phyloP scores from a whole-genome alignment of 2,797 vertebrate genomes.

The Leptoclinus maculatus region DNA sequence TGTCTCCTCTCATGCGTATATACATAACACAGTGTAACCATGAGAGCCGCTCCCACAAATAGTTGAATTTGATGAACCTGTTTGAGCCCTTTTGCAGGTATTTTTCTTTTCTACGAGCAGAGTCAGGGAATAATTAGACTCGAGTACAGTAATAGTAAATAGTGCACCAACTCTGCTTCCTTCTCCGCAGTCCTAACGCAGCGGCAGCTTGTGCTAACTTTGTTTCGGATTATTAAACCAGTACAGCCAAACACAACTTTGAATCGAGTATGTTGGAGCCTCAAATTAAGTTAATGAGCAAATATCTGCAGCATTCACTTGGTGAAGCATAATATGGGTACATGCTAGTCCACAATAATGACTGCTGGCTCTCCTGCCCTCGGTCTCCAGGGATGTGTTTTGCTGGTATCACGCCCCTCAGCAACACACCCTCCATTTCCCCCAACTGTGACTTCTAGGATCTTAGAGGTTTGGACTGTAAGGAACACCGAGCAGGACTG shows the following conservation, averaged over 20 bases:
- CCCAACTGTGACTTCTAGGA: slow-evolving; percentile 30
- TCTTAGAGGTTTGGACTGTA: slow-evolving; percentile 45
- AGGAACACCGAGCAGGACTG: slow-evolving; percentile 66
- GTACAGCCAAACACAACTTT: not conserved
- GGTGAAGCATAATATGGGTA: not conserved
- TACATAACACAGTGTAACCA: not conserved
- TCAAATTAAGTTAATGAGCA: not conserved
- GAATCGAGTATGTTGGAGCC: not conserved
- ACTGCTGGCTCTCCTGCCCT: not conserved
- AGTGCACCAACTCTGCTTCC: not conserved
- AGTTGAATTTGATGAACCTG: not conserved
- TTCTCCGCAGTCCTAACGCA: not conserved
- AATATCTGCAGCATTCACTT: not conserved
- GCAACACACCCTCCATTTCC: slow-evolving; percentile 7
- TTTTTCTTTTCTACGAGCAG: not conserved
- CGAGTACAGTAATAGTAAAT: not conserved
- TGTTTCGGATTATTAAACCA: not conserved
- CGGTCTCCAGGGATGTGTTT: slow-evolving; percentile 12
- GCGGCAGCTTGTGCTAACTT: not conserved
- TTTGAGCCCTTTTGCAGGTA: not conserved
- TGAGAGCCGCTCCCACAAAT: not conserved
- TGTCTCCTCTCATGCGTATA: not conserved
- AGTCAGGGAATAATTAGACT: not conserved
- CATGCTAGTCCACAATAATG: slow-evolving; percentile 13
- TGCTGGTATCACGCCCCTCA: not conserved